Evolutionary conservation across 2,797 vertebrate species (phyloP), one percentile per base, ranked within the genome.

Genomic region (Chaetodon trifasciatus): DNA sequence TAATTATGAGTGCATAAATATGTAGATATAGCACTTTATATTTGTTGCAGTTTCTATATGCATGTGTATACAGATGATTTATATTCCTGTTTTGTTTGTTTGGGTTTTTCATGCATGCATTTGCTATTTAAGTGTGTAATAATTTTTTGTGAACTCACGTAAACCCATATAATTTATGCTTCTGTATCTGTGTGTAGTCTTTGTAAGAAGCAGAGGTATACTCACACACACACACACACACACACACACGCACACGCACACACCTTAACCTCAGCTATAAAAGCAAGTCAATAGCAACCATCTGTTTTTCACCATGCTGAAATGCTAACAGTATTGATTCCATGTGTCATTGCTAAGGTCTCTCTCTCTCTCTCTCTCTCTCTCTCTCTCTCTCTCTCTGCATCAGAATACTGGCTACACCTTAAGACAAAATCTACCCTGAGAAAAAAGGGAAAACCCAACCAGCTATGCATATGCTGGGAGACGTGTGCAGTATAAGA

Each of bases 301-400:
- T 91, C 78, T 90, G 80, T 87, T 90, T 85, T 84, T 80, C 69
- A 76, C 47, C 57, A 71, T 32, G 70, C 52, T 76, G 62, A 87
- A 89, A 83, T 81, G 56, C 62, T 37, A 66, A 87, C 70, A 71
- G 65, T 74, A 84, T 79, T 83, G 82, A 93, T 87, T 88, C 73
- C 74, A 84, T 73, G 61, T 83, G 79, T 76, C 78, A 85, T 57
- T 71, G 63, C 37, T 61, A 68, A 82, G 69, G 50, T 52, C 56
- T n/a, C 8, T 35, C 55, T 63, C 44, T 40, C 8, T n/a, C 9
- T 56, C 73, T 47, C 49, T 49, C 37, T 82, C 21, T 6, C 13
- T 63, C 50, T 63, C 82, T 55, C n/a, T 50, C 73, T 75, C 46
- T n/a, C 23, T 39, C 21, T 70, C 68, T 68, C 40, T 79, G 60